Evolutionary conservation across 2,113 vertebrate genomes (phyloP).

Genomic region (Oryzias woworae): DNA sequence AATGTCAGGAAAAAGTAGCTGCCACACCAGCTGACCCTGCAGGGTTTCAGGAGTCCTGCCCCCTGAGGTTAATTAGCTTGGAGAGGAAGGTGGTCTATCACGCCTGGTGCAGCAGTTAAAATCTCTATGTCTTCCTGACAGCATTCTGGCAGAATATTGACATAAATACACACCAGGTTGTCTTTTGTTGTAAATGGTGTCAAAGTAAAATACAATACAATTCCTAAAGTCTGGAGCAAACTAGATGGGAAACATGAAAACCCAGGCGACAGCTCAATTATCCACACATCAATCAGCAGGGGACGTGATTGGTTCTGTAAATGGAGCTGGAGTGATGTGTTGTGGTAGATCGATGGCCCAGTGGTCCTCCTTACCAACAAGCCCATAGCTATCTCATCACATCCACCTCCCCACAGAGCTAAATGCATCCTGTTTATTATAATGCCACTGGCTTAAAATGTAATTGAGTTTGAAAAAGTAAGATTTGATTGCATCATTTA

Average conservation of each 20-base stretch:
- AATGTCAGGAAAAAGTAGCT: conserved; percentile 50
- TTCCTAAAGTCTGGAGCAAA: conserved; percentile 57
- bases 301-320: conserved; percentile 70
- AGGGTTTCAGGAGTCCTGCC: conserved; percentile 66
- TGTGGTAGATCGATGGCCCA: conserved; percentile 71
- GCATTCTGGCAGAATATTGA: conserved; percentile 66
- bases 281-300: conserved; percentile 72
- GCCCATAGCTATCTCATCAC: conserved; percentile 49
- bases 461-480: conserved; percentile 13
- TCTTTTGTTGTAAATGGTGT: conserved; percentile 64
- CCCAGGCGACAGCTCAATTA: conserved; percentile 76
- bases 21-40: conserved; percentile 51
- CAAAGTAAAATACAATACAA: conserved; percentile 75
- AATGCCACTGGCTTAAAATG: conserved; percentile 41
- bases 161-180: conserved; percentile 69
- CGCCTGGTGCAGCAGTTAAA: conserved; percentile 42
- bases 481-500: conserved; percentile 2
- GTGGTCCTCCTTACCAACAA: conserved; percentile 56
- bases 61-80: conserved; percentile 73
- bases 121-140: conserved; percentile 55
- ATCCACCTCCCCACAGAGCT: conserved; percentile 40
- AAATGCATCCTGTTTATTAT: conserved; percentile 40
- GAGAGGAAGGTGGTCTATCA: conserved; percentile 62
- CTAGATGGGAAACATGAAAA: conserved; percentile 66
- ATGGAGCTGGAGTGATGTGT: conserved; percentile 64